Percentiles rank a stretch among this genome's conserved stretches.
phyloP scores from a whole-genome alignment of 2,797 vertebrate genomes.

The Rhinichthys osculus region DNA sequence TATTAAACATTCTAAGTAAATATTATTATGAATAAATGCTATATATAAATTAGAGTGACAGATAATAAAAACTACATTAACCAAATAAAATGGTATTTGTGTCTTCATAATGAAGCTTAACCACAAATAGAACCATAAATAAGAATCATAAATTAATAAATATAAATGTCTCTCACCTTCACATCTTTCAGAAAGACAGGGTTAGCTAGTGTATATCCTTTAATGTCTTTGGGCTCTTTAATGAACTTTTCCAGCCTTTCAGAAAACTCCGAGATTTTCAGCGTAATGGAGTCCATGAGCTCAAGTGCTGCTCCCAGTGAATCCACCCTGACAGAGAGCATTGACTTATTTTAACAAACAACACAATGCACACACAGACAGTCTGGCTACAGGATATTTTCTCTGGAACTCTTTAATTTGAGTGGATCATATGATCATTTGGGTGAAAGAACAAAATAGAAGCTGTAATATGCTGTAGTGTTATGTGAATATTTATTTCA shows the following conservation, averaged over 20 bases:
- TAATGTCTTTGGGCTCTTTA: slow-evolving; percentile 79
- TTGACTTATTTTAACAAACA: slow-evolving; percentile 31
- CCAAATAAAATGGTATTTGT: neutral
- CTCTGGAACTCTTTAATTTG: neutral
- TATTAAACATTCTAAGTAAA: neutral
- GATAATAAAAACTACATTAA: neutral
- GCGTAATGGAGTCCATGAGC: slow-evolving; percentile 83
- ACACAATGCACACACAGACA: slow-evolving; percentile 15
- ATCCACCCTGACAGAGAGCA: slow-evolving; percentile 69
- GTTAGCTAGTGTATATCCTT: slow-evolving; percentile 74
- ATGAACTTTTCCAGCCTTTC: slow-evolving; percentile 78
- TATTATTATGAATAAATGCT: neutral
- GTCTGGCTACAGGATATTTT: slow-evolving; percentile 12
- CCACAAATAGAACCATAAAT: neutral
- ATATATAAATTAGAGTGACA: neutral
- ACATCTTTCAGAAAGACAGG: slow-evolving; percentile 78
- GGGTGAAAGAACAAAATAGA: neutral
- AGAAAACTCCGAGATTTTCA: slow-evolving; percentile 78
- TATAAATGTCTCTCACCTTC: slow-evolving; percentile 69
- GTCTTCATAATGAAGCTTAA: neutral
- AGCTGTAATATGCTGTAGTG: neutral
- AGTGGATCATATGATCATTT: slow-evolving; percentile 22
- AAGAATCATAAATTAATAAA: neutral
- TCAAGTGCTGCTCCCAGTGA: slow-evolving; percentile 83
- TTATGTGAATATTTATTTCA: neutral